These are phyloP conservation scores for Callospermophilus lateralis DNA, from an alignment of 2,113 vertebrate genomes.

Conservation along the genomic window DNA sequence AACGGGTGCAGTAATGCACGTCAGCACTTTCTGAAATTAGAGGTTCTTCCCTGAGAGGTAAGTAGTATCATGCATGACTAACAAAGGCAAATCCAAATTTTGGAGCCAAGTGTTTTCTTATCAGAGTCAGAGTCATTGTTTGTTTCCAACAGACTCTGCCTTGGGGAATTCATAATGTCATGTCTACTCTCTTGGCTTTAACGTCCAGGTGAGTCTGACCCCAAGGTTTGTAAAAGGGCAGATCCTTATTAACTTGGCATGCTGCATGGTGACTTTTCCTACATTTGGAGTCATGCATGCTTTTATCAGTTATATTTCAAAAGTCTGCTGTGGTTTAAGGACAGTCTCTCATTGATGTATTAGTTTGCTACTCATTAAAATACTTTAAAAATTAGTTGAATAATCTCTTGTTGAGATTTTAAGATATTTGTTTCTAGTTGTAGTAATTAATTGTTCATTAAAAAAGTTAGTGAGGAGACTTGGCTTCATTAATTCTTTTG, in stretches of 20 bases:
- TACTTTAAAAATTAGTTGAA: slow-evolving; percentile 45
- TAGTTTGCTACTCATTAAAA: slow-evolving; percentile 26
- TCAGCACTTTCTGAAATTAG: slow-evolving; percentile 85
- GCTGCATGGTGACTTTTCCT: slow-evolving; percentile 57
- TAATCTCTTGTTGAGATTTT: slow-evolving; percentile 35
- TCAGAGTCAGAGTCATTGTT: slow-evolving; percentile 64
- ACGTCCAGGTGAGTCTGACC: slow-evolving; percentile 20
- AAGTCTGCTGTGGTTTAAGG: slow-evolving; percentile 32
- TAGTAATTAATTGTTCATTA: not conserved
- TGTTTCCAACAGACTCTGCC: not conserved
- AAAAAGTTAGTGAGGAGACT: not conserved
- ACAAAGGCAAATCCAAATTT: slow-evolving; percentile 63
- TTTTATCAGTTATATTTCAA: slow-evolving; percentile 48
- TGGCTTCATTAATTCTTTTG: slow-evolving; percentile 21
- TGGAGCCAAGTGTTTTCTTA: slow-evolving; percentile 62
- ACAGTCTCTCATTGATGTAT: not conserved
- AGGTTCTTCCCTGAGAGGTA: slow-evolving; percentile 86
- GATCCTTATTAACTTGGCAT: slow-evolving; percentile 62
- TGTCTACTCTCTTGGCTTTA: slow-evolving; percentile 43
- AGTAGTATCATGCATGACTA: slow-evolving; percentile 82
- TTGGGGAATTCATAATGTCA: slow-evolving; percentile 17
- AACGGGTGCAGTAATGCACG: slow-evolving; percentile 78
- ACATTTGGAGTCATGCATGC: not conserved
- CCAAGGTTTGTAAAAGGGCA: slow-evolving; percentile 26
- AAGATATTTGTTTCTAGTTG: slow-evolving; percentile 50